phyloP scores from a whole-genome alignment of 2,888 invertebrate species.

The Panzeria rudis region DNA sequence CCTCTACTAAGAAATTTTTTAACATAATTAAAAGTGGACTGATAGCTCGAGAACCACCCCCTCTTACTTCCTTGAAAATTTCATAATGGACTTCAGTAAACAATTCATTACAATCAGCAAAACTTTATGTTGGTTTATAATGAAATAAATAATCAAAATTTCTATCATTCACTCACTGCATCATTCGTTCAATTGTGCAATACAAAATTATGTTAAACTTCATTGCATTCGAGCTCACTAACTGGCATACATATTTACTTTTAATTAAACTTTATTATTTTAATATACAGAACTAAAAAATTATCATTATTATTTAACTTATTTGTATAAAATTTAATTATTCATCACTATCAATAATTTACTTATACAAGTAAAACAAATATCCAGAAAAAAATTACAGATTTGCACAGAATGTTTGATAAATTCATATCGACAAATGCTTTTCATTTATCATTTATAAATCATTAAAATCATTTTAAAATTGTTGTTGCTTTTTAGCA shows the following conservation, averaged over 20 bases:
- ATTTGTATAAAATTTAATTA: conserved; percentile 32
- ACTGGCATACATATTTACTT: conserved; percentile 37
- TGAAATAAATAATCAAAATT: background rate
- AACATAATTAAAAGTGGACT: too few species aligned
- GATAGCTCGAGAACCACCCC: too few species aligned
- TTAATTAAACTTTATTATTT: conserved; percentile 41
- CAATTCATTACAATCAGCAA: background rate
- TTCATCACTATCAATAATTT: conserved; percentile 41
- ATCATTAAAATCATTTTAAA: conserved; percentile 40
- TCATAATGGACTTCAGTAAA: background rate
- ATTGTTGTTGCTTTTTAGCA: conserved; percentile 16
- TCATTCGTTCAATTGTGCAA: background rate
- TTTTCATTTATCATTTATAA: conserved; percentile 11
- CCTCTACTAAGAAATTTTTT: too few species aligned
- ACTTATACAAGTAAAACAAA: conserved; percentile 24
- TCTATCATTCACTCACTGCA: conserved; percentile 3
- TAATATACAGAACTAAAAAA: conserved; percentile 18
- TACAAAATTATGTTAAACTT: conserved; percentile 14
- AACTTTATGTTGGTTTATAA: conserved; percentile 9
- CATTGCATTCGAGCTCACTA: background rate
- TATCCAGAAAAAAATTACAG: background rate
- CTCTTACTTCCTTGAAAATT: too few species aligned
- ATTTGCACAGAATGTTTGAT: background rate
- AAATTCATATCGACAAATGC: background rate
- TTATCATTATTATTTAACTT: conserved; percentile 2